phyloP scores from a whole-genome alignment of 2,888 invertebrate genomes.

The Drosophila monieri region DNA sequence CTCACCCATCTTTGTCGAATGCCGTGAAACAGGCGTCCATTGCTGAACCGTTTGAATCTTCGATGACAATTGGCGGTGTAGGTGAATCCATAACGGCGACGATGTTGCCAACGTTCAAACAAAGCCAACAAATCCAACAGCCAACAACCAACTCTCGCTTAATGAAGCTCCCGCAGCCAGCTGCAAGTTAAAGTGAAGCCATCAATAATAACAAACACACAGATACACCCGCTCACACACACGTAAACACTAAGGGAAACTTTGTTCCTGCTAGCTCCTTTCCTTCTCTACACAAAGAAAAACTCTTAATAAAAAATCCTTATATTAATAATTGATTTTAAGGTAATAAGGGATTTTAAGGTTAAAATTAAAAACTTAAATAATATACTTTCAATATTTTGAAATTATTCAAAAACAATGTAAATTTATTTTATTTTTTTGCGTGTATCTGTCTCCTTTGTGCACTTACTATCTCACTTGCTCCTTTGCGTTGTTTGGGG shows the following conservation, averaged over 20 bases:
- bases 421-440: neutral
- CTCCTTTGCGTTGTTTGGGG: constrained; percentile 11
- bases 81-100: constrained; percentile 82
- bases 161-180: constrained; percentile 62
- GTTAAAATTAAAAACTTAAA: too few species aligned
- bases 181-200: constrained; percentile 75
- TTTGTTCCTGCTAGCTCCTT: neutral
- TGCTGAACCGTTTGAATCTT: constrained; percentile 86
- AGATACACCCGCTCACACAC: constrained; percentile 22
- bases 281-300: neutral
- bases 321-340: neutral
- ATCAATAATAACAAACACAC: constrained; percentile 67
- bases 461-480: constrained; percentile 24
- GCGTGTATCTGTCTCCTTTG: neutral
- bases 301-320: neutral
- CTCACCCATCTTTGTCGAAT: constrained; percentile 95
- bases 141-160: constrained; percentile 50
- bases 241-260: constrained; percentile 21
- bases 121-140: constrained; percentile 48
- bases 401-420: neutral
- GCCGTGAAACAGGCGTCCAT: constrained; percentile 97
- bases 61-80: constrained; percentile 84
- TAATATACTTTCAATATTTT: neutral
- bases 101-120: constrained; percentile 60
- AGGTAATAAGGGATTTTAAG: too few species aligned